Evolutionary conservation across 2,888 invertebrate species (phyloP).

Genomic region (Lomographa bimaculata): DNA sequence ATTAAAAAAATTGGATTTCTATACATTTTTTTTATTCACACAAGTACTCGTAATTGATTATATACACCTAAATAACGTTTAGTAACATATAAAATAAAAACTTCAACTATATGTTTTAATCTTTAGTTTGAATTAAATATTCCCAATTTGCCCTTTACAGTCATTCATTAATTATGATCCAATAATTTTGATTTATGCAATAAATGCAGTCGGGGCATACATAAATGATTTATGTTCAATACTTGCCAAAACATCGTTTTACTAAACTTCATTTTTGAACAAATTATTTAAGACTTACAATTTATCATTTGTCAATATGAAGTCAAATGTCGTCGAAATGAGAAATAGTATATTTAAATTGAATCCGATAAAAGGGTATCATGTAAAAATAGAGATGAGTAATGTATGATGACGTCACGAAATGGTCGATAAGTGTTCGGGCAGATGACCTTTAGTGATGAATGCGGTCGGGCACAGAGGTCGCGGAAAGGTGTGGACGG

Average conservation of each 20-base stretch:
- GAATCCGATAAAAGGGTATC: constrained; percentile 34
- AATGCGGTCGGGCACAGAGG: constrained; percentile 66
- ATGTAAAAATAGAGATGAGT: constrained; percentile 59
- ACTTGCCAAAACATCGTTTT: too few relatives aligned
- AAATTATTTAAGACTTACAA: too few relatives aligned
- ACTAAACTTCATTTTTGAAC: too few relatives aligned
- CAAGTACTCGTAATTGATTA: too few relatives aligned
- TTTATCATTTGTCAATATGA: constrained; percentile 25
- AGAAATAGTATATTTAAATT: constrained; percentile 1
- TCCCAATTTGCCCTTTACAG: constrained; percentile 8
- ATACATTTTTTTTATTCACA: too few relatives aligned
- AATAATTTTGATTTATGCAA: constrained; percentile 19
- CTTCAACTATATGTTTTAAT: too few relatives aligned
- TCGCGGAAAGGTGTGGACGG: constrained; percentile 49
- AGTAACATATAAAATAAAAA: too few relatives aligned
- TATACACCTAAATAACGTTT: too few relatives aligned
- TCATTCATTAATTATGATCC: constrained; percentile 14
- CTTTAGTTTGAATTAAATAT: too few relatives aligned
- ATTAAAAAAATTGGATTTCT: too few relatives aligned
- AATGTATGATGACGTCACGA: constrained; percentile 71
- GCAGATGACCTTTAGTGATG: constrained; percentile 72
- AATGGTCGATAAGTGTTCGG: constrained; percentile 64
- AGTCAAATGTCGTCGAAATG: constrained; percentile 1
- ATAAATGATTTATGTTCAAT: too few relatives aligned
- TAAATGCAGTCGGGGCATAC: constrained; percentile 3